phyloP scores from a whole-genome alignment of 1,140 invertebrate species.

The Calycopis cecrops region DNA sequence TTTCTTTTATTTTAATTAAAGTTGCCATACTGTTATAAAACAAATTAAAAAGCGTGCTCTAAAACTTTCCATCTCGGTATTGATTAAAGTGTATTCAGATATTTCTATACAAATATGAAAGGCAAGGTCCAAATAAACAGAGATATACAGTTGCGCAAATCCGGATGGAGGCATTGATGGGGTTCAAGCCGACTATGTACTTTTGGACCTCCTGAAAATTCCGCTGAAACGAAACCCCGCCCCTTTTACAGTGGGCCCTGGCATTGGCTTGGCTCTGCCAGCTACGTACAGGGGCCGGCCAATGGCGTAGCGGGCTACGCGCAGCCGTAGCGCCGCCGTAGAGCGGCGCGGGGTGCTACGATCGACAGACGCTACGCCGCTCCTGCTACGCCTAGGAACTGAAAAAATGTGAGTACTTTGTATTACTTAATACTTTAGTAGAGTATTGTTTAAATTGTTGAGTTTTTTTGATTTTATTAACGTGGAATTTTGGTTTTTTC shows the following conservation, averaged over 20 bases:
- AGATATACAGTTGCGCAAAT: constrained; percentile 10
- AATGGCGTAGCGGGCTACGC: constrained; percentile 54
- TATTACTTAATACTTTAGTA: constrained; percentile 19
- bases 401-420: constrained; percentile 66
- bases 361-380: constrained; percentile 65
- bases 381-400: constrained; percentile 64
- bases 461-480: background rate
- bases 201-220: constrained; percentile 64
- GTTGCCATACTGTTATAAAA: too few relatives aligned
- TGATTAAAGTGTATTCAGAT: too few relatives aligned
- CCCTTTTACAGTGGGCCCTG: constrained; percentile 50
- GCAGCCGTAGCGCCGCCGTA: constrained; percentile 57
- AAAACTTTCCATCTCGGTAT: constrained; percentile 14
- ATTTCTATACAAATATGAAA: too few relatives aligned
- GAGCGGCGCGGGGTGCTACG: constrained; percentile 60
- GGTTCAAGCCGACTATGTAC: constrained; percentile 41
- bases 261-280: constrained; percentile 49
- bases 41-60: too few relatives aligned
- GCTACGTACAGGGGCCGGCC: constrained; percentile 45
- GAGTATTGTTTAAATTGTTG: background rate
- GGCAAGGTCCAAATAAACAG: too few relatives aligned
- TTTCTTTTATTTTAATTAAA: too few relatives aligned
- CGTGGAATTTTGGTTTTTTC: background rate
- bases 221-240: constrained; percentile 66
- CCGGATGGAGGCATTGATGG: constrained; percentile 37